Evolutionary conservation across 2,888 invertebrate species (phyloP), one percentile per base, ranked within the genome.

Genomic region (Artemia sp.): DNA sequence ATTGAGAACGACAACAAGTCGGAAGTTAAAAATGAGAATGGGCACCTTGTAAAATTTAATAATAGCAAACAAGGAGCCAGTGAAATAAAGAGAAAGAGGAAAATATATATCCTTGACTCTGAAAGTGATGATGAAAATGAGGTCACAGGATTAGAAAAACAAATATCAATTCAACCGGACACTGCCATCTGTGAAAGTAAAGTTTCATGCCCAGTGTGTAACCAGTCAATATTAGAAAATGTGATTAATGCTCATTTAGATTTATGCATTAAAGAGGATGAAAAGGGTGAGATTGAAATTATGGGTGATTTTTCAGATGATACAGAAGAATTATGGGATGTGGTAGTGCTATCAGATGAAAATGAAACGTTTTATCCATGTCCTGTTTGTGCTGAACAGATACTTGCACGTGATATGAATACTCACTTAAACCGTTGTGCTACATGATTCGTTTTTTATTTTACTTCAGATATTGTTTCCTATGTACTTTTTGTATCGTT

Each of bases 361-460:
- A 14, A 58, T n/a, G 58, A 58, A 58, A 58, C 58, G n/a, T 58
- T 58, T 58, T 58, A 58, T 14, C 58, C 58, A 7, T 58, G 58
- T 14, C 58, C 58, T n/a, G 9, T 58, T 8, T 58, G 58, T 14
- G n/a, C 8, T 7, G 9, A 58, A 58, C 58, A 58, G 58, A 9
- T 58, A n/a, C 58, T 58, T n/a, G 58, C 58, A 8, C 14, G 7
- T 58, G 58, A 58, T 58, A 58, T 58, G 58, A 58, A 58, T 58
- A n/a, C n/a, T 14, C 58, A 58, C 58, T 14, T 58, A 14, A 14
- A 58, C 8, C 7, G 58, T n/a, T 58, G 58, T 58, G 58, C 9
- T 14, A 14, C 14, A 14, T 58, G 14, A 58, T 8, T 58, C 38
- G 38, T 38, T 38, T 38, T 6, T 38, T 38, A 1, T 38, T 38